These are phyloP conservation scores for Mus spretus DNA, from an alignment of 2,797 vertebrate genomes.

Conservation along the genomic window DNA sequence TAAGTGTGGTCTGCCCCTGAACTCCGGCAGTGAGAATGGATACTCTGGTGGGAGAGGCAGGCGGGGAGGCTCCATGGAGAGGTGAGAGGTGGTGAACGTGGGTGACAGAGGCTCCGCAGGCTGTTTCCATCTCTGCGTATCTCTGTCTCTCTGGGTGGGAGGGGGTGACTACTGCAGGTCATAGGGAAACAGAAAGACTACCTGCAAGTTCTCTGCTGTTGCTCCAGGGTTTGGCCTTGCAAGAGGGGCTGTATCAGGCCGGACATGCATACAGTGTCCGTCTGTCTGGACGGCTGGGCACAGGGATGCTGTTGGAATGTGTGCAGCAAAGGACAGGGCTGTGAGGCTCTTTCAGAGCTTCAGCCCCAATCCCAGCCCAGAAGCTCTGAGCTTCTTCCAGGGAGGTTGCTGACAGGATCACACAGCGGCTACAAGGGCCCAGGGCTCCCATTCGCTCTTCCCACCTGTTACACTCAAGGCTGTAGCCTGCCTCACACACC, in stretches of 20 bases:
- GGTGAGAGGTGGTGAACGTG: not conserved
- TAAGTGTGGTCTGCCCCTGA: no score
- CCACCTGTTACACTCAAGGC: not conserved
- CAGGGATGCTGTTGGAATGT: fast-evolving
- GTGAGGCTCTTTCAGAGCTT: not conserved
- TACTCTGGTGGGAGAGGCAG: no score
- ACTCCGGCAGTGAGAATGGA: not conserved
- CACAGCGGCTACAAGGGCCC: fast-evolving
- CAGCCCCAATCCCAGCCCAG: not conserved
- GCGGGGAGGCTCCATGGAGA: not conserved
- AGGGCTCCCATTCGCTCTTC: fast-evolving
- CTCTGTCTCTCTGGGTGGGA: no score
- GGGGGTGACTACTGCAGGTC: not conserved
- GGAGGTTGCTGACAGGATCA: not conserved
- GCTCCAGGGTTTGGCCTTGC: not conserved
- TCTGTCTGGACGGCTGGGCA: not conserved
- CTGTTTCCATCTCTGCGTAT: not conserved
- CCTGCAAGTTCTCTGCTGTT: not conserved
- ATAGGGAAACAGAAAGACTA: no score
- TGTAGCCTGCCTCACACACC: not conserved
- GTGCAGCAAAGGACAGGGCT: not conserved
- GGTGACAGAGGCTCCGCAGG: not conserved
- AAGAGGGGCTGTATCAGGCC: not conserved
- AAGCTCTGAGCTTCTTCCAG: not conserved
- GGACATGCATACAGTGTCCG: not conserved